Conservation (phyloP, 2,888 invertebrate species). For the Sinelater perroti region DNA sequence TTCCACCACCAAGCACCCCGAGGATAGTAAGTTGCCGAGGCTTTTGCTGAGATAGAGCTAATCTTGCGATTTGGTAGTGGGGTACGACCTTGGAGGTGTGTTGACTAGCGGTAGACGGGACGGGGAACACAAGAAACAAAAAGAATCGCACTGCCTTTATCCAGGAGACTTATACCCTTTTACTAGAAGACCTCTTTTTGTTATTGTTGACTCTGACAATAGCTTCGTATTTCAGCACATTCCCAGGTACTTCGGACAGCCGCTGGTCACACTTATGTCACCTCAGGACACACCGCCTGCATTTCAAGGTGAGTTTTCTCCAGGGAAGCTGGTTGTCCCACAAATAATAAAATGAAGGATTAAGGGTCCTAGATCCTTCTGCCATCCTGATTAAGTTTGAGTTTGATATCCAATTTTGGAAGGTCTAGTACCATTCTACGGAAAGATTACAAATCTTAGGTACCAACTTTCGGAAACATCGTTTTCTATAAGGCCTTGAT, state of each 20-base stretch:
- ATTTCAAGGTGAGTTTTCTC: constrained; percentile 75
- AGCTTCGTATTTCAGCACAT: constrained; percentile 92
- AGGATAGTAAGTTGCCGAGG: constrained; percentile 77
- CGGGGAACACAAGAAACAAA: constrained; percentile 65
- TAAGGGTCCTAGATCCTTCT: too few relatives aligned
- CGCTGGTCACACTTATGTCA: constrained; percentile 91
- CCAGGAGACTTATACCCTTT: constrained; percentile 94
- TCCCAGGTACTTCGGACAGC: constrained; percentile 90
- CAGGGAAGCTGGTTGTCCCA: too few relatives aligned
- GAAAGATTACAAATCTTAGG: too few relatives aligned
- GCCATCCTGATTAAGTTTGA: too few relatives aligned
- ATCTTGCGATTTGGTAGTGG: constrained; percentile 64
- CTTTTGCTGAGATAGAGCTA: background rate
- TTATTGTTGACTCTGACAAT: constrained; percentile 95
- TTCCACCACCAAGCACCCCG: constrained; percentile 83
- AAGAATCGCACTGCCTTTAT: constrained; percentile 83
- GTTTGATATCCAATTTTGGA: too few relatives aligned
- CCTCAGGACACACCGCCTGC: constrained; percentile 88
- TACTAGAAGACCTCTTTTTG: constrained; percentile 90
- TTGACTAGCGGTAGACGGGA: constrained; percentile 88
- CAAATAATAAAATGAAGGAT: too few relatives aligned
- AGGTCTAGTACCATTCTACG: too few relatives aligned
- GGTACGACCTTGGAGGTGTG: constrained; percentile 91
- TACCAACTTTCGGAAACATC: too few relatives aligned
- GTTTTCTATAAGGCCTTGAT: too few relatives aligned